phyloP scores from a whole-genome alignment of 2,888 invertebrate species.

The Calliopum simillimum region DNA sequence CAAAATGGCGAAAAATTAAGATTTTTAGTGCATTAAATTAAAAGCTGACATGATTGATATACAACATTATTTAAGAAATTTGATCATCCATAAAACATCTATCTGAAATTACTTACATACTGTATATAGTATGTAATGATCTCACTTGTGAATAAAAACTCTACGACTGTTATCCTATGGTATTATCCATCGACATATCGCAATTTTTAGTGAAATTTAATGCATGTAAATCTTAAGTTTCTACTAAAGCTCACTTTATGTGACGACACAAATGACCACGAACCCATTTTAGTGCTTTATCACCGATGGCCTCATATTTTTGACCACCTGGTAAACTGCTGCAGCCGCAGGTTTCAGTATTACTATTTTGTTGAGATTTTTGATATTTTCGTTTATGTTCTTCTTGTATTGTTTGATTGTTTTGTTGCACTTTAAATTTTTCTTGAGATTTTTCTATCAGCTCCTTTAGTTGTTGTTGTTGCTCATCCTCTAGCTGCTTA shows the following conservation, averaged over 20 bases:
- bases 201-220: not conserved
- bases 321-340: constrained; percentile 61
- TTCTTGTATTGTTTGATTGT: constrained; percentile 28
- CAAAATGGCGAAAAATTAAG: too few relatives aligned
- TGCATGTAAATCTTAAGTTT: not conserved
- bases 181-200: too few relatives aligned
- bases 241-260: constrained; percentile 54
- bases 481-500: not conserved
- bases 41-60: too few relatives aligned
- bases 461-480: constrained; percentile 31
- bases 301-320: constrained; percentile 66
- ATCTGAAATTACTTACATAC: too few relatives aligned
- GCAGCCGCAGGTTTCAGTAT: constrained; percentile 55
- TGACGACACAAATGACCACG: constrained; percentile 66
- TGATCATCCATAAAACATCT: too few relatives aligned
- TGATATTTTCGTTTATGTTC: constrained; percentile 6
- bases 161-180: too few relatives aligned
- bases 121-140: too few relatives aligned
- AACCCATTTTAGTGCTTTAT: constrained; percentile 67
- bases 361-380: not conserved
- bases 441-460: constrained; percentile 6
- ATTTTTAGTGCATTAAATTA: too few relatives aligned
- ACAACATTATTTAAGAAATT: too few relatives aligned
- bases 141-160: too few relatives aligned
- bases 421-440: constrained; percentile 22